phyloP scores from a whole-genome alignment of 1,140 invertebrate species.

The Sitobion miscanthi region DNA sequence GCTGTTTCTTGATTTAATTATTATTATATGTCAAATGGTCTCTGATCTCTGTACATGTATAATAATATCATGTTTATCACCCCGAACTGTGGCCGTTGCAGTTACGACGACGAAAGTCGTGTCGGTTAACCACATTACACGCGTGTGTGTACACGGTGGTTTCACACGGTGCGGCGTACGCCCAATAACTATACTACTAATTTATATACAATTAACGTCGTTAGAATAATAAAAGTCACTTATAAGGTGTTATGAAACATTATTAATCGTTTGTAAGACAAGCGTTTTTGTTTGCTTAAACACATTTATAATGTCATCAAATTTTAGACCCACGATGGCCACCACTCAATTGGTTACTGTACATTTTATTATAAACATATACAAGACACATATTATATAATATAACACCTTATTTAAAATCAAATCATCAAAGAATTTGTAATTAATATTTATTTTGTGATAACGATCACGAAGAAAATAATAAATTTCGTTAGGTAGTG shows the following conservation, averaged over 20 bases:
- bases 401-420: no score
- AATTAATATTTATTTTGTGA: no score
- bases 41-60: not conserved
- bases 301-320: not conserved
- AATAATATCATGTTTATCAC: not conserved
- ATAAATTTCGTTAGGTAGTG: no score
- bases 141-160: not conserved
- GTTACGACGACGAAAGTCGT: not conserved
- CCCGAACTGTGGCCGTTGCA: not conserved
- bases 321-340: not conserved
- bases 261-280: not conserved
- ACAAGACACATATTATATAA: no score
- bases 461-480: no score
- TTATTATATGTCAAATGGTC: not conserved
- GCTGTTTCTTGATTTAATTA: not conserved
- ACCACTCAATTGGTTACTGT: not conserved
- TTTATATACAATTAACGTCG: constrained; percentile 12
- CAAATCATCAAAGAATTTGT: no score
- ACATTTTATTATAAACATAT: not conserved
- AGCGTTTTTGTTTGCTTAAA: not conserved
- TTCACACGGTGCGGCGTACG: not conserved
- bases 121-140: constrained; percentile 29
- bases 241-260: constrained; percentile 3
- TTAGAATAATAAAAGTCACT: not conserved
- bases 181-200: not conserved